Percentiles rank a stretch among this genome's conserved stretches.
phyloP scores from a whole-genome alignment of 2,113 vertebrate genomes.

The Azemiops feae region DNA sequence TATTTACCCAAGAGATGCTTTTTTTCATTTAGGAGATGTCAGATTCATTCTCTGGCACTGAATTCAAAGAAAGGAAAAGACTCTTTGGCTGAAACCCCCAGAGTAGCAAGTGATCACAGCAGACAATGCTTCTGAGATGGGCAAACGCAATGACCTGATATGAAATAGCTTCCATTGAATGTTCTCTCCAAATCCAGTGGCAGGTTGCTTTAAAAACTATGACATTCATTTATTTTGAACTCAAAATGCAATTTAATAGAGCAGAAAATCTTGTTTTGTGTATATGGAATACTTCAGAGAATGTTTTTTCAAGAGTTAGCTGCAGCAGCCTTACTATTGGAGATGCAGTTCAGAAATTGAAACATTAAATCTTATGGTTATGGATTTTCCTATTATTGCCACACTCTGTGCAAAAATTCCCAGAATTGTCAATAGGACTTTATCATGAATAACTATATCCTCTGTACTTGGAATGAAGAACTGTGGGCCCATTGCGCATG shows the following conservation, averaged over 20 bases:
- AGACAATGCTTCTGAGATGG: neutral
- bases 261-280: neutral
- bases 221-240: neutral
- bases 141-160: neutral
- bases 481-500: too few species aligned
- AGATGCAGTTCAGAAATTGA: neutral
- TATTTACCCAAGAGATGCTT: neutral
- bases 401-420: neutral
- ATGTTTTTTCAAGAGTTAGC: neutral
- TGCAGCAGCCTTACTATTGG: neutral
- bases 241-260: neutral
- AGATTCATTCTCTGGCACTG: neutral
- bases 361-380: neutral
- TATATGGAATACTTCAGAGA: neutral
- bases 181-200: neutral
- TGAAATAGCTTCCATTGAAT: neutral
- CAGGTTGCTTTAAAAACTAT: neutral
- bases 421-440: neutral
- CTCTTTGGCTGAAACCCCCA: neutral
- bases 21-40: neutral
- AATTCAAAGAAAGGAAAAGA: neutral
- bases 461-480: neutral
- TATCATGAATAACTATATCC: neutral
- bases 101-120: neutral
- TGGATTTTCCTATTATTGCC: neutral